phyloP scores from a whole-genome alignment of 2,797 vertebrate genomes.

The Rhincodon typus region DNA sequence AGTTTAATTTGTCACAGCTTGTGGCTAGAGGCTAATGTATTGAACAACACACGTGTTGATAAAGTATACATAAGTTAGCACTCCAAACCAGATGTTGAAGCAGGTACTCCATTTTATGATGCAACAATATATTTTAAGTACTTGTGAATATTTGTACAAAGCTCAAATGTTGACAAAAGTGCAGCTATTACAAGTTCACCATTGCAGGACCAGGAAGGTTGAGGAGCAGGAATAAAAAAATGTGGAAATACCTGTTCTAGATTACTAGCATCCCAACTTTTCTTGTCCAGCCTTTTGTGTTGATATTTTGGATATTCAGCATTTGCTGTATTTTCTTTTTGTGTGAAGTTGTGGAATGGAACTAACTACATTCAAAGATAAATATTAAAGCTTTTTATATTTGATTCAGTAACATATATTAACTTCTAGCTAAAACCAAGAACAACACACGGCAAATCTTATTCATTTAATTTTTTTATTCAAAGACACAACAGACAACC shows the following conservation, averaged over 20 bases:
- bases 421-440: not conserved
- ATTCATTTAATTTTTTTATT: not conserved
- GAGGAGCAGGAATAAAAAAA: not conserved
- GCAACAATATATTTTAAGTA: not conserved
- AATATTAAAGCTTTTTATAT: not conserved
- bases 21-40: not conserved
- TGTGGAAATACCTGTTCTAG: no score
- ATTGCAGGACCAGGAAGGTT: not conserved
- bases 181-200: not conserved
- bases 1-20: not conserved
- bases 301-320: no score
- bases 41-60: not conserved
- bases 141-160: not conserved
- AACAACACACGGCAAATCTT: not conserved
- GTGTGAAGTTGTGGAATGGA: no score
- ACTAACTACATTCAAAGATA: not conserved
- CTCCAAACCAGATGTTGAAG: not conserved
- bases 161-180: not conserved
- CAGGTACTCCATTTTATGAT: not conserved
- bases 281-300: no score
- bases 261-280: no score
- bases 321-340: no score
- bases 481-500: not conserved
- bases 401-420: not conserved
- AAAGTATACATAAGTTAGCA: not conserved